Evolutionary conservation across 2,888 invertebrate species (phyloP).

Genomic region (Chaetoderma sp.): DNA sequence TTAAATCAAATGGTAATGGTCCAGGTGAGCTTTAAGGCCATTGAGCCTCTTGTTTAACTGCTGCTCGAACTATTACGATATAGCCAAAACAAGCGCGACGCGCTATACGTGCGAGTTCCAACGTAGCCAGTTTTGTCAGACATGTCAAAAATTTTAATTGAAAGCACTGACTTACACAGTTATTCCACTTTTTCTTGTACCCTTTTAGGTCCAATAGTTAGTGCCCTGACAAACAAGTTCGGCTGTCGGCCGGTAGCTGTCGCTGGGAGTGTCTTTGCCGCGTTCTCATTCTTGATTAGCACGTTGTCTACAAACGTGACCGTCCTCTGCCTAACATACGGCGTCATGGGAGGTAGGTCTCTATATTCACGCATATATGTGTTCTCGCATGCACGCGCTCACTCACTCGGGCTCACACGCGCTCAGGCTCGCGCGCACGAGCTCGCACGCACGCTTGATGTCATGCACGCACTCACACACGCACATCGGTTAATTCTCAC

Average conservation of each 20-base stretch:
- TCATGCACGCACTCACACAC: no score
- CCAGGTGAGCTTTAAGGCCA: no score
- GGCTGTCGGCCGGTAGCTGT: constrained; percentile 92
- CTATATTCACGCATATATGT: no score
- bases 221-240: constrained; percentile 92
- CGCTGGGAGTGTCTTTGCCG: constrained; percentile 81
- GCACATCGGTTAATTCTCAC: no score
- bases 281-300: constrained; percentile 79
- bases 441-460: not conserved
- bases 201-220: constrained; percentile 87
- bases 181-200: constrained; percentile 1
- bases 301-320: constrained; percentile 84
- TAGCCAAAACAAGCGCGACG: not conserved
- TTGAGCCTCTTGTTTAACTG: no score
- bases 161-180: not conserved
- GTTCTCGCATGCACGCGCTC: no score
- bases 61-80: no score
- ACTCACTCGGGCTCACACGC: no score
- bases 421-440: not conserved
- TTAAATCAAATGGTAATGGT: no score
- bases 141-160: not conserved
- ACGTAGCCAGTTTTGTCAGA: not conserved
- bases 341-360: constrained; percentile 84
- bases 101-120: not conserved
- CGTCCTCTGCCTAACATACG: constrained; percentile 86